Evolutionary conservation across 53 echinoderm and acorn worm species (phyloP), one percentile per base, ranked within the genome.

Genomic region (Holothuria leucospilota): DNA sequence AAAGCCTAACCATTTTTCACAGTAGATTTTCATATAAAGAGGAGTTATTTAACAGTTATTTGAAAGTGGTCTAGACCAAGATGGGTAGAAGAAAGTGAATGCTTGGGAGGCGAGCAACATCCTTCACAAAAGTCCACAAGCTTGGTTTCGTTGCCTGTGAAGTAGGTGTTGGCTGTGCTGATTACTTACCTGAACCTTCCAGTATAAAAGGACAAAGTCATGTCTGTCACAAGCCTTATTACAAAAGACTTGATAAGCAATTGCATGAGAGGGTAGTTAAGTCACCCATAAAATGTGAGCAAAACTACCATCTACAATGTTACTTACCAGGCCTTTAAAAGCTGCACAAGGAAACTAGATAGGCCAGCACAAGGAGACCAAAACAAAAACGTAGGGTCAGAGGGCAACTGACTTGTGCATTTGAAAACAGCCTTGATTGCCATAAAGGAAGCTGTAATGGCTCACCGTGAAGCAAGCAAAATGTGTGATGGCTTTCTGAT

Each of bases 241-340:
- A 77, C 27, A 77, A 77, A 49, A 53, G 77, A 25, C 77, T 77
- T 8, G 42, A 21, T 49, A 46, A n/a, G 11, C 21, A 77, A 52
- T n/a, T 12, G 6, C 51, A 77, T 77, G 77, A 77, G 8, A 77
- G 77, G 11, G 77, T 77, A 21, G 51, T 77, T 4, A 77, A 46
- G 8, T 77, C 77, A 46, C 77, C 53, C 5, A 49, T 42, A 7
- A 77, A 42, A 51, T 13, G 13, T 49, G 49, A 49, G 10, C 49
- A 49, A 6, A 49, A 49, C 13, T 49, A 25, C 13, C 0, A 0
- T 8, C 23, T 28, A 64, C 64, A 12, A 28, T 14, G 2, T 28
- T 64, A 16, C 64, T 64, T 2, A 64, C 5, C n/a, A n/a, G 25
- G n/a, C 77, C 16, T 21, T 23, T 5, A 21, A 77, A 25, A 20